Percentiles rank a stretch among this genome's conserved stretches.
phyloP scores from a whole-genome alignment of 1,140 invertebrate genomes.

The Nautilus pompilius region DNA sequence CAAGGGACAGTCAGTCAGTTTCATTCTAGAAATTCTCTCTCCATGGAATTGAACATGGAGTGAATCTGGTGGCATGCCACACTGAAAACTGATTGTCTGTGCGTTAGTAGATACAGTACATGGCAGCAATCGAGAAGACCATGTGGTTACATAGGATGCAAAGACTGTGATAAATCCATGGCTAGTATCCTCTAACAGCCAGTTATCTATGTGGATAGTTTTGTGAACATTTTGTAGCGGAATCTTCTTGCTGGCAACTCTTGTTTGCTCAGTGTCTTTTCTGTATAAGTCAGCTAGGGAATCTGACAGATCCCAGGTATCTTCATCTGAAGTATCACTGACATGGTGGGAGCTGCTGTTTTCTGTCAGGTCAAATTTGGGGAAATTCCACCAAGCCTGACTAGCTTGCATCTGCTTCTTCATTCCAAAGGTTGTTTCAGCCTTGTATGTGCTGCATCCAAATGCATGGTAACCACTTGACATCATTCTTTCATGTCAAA shows the following conservation, averaged over 20 bases:
- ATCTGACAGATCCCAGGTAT: slow-evolving; percentile 51
- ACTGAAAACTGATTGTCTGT: slow-evolving; percentile 46
- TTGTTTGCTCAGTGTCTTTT: slow-evolving; percentile 22
- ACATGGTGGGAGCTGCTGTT: slow-evolving; percentile 12
- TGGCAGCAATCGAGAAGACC: slow-evolving; percentile 43
- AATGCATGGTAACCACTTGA: no score
- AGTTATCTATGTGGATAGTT: slow-evolving; percentile 35
- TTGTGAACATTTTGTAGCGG: neutral
- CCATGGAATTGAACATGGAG: slow-evolving; percentile 53
- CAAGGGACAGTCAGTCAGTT: slow-evolving; percentile 50
- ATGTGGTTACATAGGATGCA: slow-evolving; percentile 28
- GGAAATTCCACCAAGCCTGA: no score
- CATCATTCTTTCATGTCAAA: no score
- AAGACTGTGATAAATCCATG: slow-evolving; percentile 52
- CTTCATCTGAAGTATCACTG: no score
- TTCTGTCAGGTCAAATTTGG: slow-evolving; percentile 5
- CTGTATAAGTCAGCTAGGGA: slow-evolving; percentile 51
- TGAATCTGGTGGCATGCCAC: slow-evolving; percentile 44
- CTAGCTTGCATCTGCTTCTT: neutral
- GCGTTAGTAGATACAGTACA: slow-evolving; percentile 48
- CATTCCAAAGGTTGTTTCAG: neutral
- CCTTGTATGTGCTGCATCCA: no score
- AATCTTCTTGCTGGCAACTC: neutral
- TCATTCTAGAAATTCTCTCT: slow-evolving; percentile 51
- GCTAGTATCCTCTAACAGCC: slow-evolving; percentile 45